Evolutionary conservation across 2,888 invertebrate species (phyloP), one percentile per base, ranked within the genome.

Genomic region (Vanessa cardui): DNA sequence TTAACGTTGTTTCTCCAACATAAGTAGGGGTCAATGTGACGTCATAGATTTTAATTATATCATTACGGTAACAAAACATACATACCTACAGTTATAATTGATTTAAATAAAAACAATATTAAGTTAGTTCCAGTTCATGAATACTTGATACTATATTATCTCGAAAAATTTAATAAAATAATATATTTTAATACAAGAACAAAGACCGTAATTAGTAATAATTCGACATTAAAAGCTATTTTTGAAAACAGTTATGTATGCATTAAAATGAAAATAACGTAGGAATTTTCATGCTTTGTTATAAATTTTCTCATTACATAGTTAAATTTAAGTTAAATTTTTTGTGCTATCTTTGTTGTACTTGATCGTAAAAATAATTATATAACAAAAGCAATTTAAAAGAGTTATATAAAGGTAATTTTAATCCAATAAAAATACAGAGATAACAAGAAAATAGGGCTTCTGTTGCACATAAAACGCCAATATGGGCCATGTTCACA

Each of bases 351-450:
- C 39, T 12, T 9, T 26, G 1, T 26, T 26, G 26, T 26, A 26
- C 26, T 26, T 5, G 5, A 26, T 26, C 26, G 26, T 26, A 26
- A 26, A 26, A 26, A 26, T 26, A 26, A 3, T 26, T 26, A 26
- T 26, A 2, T 26, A 26, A 26, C 26, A 26, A 26, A 26, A 26
- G 26, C 5, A 26, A 26, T 26, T 26, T n/a, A 31, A 49, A 26
- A 33, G 26, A 16, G 26, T 3, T 26, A 26, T 26, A 31, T 39
- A 12, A 12, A 12, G 4, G 33, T 56, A 39, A 18, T 7, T 54
- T n/a, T 68, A 68, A 64, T 68, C 64, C 47, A 66, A 66, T 61
- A 71, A 71, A 54, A 64, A 56, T 69, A 66, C 45, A 66, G 61
- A 50, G 56, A 64, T 64, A 66, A 62, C 44, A 54, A 65, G 66